Conservation (phyloP, 2,797 vertebrate species). For the Esox lucius region DNA sequence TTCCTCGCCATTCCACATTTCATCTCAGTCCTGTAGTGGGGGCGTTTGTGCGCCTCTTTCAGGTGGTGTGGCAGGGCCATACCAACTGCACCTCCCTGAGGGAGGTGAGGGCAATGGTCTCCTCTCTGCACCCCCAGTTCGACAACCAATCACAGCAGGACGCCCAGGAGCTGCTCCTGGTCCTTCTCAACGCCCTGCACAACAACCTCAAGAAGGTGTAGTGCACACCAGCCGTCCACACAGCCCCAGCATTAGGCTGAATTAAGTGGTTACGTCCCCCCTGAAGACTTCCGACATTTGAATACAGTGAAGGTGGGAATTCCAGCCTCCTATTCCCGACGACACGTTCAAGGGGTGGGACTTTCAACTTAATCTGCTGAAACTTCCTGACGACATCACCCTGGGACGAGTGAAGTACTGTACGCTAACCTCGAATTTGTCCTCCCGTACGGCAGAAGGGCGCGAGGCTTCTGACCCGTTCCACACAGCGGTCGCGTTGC, state of each 20-base stretch:
- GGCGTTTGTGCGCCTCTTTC: slow-evolving; percentile 77
- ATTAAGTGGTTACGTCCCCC: too few relatives aligned
- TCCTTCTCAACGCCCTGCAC: slow-evolving; percentile 80
- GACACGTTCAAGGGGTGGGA: too few relatives aligned
- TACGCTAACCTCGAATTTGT: too few relatives aligned
- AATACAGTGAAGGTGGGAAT: too few relatives aligned
- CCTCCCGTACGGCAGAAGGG: slow-evolving; percentile 27
- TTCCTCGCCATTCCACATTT: neutral
- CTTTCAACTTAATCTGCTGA: too few relatives aligned
- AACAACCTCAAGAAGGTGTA: slow-evolving; percentile 80
- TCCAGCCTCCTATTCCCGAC: too few relatives aligned
- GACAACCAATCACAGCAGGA: slow-evolving; percentile 80
- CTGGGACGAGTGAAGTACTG: too few relatives aligned
- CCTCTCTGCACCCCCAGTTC: slow-evolving; percentile 74
- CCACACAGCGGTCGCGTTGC: slow-evolving; percentile 22
- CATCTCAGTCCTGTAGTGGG: slow-evolving; percentile 65
- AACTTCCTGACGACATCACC: too few relatives aligned
- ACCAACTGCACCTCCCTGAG: slow-evolving; percentile 73
- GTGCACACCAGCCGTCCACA: too few relatives aligned
- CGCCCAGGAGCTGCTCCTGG: slow-evolving; percentile 85
- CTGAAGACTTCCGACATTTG: too few relatives aligned
- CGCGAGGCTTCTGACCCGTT: slow-evolving; percentile 33
- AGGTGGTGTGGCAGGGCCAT: slow-evolving; percentile 80
- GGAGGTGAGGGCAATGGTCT: slow-evolving; percentile 69
- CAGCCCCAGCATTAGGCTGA: too few relatives aligned